Evolutionary conservation across 1,140 invertebrate genomes (phyloP), one percentile per base, ranked within the genome.

Genomic region (Kradibia gibbosae): DNA sequence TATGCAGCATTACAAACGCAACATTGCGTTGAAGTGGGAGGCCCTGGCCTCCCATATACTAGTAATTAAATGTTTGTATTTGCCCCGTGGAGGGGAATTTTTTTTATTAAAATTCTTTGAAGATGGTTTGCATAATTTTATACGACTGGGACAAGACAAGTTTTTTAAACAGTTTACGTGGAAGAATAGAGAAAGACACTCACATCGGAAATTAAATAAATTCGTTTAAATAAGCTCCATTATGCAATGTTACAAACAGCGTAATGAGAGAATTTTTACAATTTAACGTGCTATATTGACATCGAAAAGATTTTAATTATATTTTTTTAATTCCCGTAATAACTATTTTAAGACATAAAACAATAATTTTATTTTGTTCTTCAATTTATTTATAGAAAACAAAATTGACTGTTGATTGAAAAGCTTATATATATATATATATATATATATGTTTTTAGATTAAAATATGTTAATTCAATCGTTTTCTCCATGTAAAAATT

Each of bases 21-120:
- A 62, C 34, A 28, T 62, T 31, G 31, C 60, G 11, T 62, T 57
- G 25, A 57, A 57, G 22, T 17, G 31, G n/a, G 0, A 34, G 13
- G 11, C 1, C 3, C n/a, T 34, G 31, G 10, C 7, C 25, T 62
- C 20, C 20, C 25, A 28, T 4, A 34, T 62, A 28, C 34, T 22
- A 10, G 20, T 36, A 39, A 67, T 67, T 67, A 67, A 67, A 67
- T n/a, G 62, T 39, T 67, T 67, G 62, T n/a, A 39, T n/a, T 67
- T 22, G 62, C 34, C n/a, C 22, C 20, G 42, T 72, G 1, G 70
- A 45, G 36, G 70, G 25, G 70, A 72, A 48, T 72, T 72, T 72
- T 25, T 72, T 72, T 48, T 72, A 72, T 72, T 72, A 72, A 72
- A 72, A 72, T 72, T 72, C 70, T 48, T 50, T 28, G 42, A 20